These are phyloP conservation scores for Arnoldichthys spilopterus DNA, from an alignment of 2,797 vertebrate genomes.

Conservation along the genomic window DNA sequence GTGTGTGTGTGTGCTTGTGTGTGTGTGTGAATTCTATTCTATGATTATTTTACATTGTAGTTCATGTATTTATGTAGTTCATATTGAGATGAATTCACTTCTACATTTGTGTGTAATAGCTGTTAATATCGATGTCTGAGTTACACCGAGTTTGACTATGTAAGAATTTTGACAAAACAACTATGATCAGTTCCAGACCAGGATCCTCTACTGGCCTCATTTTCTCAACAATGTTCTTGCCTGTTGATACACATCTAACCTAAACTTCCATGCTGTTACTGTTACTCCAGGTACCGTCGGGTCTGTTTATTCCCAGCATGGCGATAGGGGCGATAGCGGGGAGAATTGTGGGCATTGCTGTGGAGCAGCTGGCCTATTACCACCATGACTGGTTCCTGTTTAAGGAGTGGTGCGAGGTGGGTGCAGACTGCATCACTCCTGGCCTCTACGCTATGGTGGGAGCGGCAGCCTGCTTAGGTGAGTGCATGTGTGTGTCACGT, in stretches of 20 bases:
- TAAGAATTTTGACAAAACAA: too few species aligned
- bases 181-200: too few species aligned
- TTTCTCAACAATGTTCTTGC: too few species aligned
- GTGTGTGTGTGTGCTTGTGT: too few species aligned
- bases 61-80: too few species aligned
- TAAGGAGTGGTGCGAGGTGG: conserved; percentile 97
- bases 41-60: too few species aligned
- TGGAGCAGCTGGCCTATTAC: conserved; percentile 96
- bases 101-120: too few species aligned
- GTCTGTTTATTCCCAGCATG: conserved; percentile 98
- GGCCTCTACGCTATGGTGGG: conserved; percentile 99
- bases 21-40: too few species aligned
- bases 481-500: conserved; percentile 40
- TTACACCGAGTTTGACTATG: too few species aligned
- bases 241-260: background rate
- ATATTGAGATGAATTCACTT: too few species aligned
- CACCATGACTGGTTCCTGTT: conserved; percentile 99
- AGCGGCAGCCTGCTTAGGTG: conserved; percentile 95
- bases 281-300: conserved; percentile 88
- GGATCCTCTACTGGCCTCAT: too few species aligned
- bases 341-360: conserved; percentile 95
- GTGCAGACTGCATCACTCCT: conserved; percentile 97
- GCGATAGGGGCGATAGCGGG: conserved; percentile 97
- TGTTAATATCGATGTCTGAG: too few species aligned
- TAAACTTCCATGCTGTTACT: background rate